Percentiles rank a stretch among this genome's conserved stretches.
phyloP scores from a whole-genome alignment of 2,113 vertebrate genomes.

The Muscicapa adusta region DNA sequence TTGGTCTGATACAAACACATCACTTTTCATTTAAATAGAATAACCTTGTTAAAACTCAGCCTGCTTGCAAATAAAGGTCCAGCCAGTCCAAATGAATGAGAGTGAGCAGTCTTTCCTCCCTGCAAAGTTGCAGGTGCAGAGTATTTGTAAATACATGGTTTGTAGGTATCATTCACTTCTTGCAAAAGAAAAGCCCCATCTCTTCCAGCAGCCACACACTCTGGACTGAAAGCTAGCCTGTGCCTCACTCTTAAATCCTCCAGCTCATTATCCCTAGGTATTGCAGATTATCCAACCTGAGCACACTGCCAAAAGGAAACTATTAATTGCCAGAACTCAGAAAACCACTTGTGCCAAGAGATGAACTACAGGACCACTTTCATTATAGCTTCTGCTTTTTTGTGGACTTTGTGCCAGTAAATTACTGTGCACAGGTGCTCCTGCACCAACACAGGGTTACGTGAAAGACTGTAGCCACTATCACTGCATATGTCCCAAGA shows the following conservation, averaged over 20 bases:
- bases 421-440: not conserved
- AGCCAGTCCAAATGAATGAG: not conserved
- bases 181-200: not conserved
- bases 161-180: not conserved
- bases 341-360: not conserved
- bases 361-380: not conserved
- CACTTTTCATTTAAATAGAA: not conserved
- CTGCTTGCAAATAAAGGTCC: not conserved
- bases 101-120: not conserved
- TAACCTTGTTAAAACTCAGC: not conserved
- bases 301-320: not conserved
- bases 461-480: not conserved
- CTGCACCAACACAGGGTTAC: not conserved
- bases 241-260: not conserved
- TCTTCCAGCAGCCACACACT: not conserved
- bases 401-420: rapidly evolving
- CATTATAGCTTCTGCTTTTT: not conserved
- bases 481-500: not conserved
- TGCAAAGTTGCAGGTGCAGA: not conserved
- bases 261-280: not conserved
- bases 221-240: not conserved
- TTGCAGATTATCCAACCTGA: not conserved
- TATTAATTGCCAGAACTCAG: not conserved
- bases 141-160: not conserved
- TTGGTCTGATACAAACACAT: not conserved